Evolutionary conservation across 2,113 vertebrate species (phyloP).

Genomic region (Capreolus pygargus): DNA sequence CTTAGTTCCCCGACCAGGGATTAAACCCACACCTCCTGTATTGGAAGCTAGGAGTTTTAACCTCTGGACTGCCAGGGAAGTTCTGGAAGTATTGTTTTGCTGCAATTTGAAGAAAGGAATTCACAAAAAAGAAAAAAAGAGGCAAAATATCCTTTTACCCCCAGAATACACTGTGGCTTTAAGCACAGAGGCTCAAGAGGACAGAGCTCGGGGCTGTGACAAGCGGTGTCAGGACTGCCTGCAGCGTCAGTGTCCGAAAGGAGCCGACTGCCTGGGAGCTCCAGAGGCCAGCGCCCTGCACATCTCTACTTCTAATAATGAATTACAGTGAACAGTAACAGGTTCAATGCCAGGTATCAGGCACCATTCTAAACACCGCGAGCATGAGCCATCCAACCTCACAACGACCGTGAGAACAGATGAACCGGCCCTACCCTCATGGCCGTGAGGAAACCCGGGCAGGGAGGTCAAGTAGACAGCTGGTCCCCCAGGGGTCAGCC

Average conservation of each 20-base stretch:
- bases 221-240: neutral
- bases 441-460: neutral
- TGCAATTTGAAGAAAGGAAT: neutral
- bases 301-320: neutral
- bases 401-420: neutral
- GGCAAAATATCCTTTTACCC: neutral
- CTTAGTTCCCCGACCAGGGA: neutral
- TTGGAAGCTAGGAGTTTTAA: neutral
- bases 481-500: neutral
- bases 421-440: neutral
- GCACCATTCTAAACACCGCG: neutral
- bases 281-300: neutral
- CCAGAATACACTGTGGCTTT: neutral
- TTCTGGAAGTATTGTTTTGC: neutral
- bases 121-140: neutral
- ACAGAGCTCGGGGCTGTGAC: neutral
- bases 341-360: neutral
- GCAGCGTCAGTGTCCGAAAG: neutral
- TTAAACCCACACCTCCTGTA: neutral
- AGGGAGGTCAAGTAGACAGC: neutral
- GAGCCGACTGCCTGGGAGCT: neutral
- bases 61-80: neutral
- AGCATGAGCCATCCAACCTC: neutral
- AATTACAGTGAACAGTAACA: neutral
- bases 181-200: neutral